phyloP scores from a whole-genome alignment of 1,140 invertebrate genomes.

The Heliothis subflexa region DNA sequence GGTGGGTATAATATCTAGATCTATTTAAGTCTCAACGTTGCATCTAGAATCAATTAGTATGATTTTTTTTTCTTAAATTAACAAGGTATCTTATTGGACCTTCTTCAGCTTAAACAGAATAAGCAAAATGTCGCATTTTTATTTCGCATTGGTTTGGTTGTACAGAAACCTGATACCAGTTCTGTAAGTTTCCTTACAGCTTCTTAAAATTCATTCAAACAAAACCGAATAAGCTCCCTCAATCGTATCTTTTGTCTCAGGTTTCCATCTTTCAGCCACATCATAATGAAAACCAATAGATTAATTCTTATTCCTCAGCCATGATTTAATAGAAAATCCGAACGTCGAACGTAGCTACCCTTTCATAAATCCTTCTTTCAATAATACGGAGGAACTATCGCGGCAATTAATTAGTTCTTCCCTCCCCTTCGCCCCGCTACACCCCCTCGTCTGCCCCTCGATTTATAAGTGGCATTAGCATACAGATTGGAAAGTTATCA shows the following conservation, averaged over 20 bases:
- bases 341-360: conserved; percentile 11
- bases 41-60: too few relatives aligned
- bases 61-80: too few relatives aligned
- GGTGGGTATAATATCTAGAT: not conserved
- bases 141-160: too few relatives aligned
- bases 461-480: conserved; percentile 72
- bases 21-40: too few relatives aligned
- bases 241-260: not conserved
- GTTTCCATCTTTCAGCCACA: not conserved
- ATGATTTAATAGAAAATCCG: conserved; percentile 34
- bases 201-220: not conserved
- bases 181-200: not conserved
- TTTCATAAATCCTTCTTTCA: conserved; percentile 50
- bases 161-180: too few relatives aligned
- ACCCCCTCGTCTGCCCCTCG: conserved; percentile 46
- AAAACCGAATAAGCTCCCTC: not conserved
- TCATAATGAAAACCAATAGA: conserved; percentile 25
- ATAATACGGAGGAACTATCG: conserved; percentile 54
- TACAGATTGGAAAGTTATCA: conserved; percentile 74
- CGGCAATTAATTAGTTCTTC: conserved; percentile 56
- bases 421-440: not conserved
- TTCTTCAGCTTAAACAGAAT: too few relatives aligned
- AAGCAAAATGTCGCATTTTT: too few relatives aligned
- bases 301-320: conserved; percentile 24
- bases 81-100: too few relatives aligned